Conservation (phyloP, 2,888 invertebrate genomes). For the Dioctria linearis region DNA sequence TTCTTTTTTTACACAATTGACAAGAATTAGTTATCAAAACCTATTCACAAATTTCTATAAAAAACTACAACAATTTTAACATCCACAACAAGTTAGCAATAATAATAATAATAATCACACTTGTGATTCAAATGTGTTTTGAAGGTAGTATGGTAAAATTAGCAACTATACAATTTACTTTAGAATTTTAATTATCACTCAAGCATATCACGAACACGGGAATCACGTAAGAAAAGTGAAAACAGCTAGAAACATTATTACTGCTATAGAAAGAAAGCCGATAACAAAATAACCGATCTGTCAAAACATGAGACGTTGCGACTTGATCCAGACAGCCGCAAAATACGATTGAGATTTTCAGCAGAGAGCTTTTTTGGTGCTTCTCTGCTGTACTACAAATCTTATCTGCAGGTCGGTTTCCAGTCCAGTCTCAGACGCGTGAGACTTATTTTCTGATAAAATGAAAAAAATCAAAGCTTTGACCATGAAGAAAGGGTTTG, state of each 20-base stretch:
- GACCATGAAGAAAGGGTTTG: neutral
- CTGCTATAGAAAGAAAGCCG: constrained; percentile 20
- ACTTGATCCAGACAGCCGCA: neutral
- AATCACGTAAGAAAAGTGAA: constrained; percentile 12
- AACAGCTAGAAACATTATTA: constrained; percentile 1
- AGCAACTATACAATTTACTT: neutral
- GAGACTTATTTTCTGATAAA: neutral
- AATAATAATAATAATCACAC: too few species aligned
- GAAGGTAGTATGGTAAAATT: neutral
- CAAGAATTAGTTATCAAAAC: too few species aligned
- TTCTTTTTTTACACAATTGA: too few species aligned
- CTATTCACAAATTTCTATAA: too few species aligned
- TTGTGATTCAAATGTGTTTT: too few species aligned
- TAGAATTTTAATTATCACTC: constrained; percentile 28
- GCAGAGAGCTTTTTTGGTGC: constrained; percentile 12
- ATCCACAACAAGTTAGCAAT: too few species aligned
- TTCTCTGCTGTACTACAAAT: neutral
- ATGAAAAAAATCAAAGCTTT: constrained; percentile 3
- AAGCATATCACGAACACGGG: neutral
- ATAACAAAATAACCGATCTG: constrained; percentile 6
- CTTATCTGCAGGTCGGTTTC: neutral
- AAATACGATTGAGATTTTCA: constrained; percentile 9
- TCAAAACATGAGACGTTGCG: neutral
- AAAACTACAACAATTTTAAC: too few species aligned
- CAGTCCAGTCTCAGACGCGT: constrained; percentile 12